These are phyloP conservation scores for Sepiola atlantica DNA, from an alignment of 2,888 invertebrate species.

Conservation along the genomic window DNA sequence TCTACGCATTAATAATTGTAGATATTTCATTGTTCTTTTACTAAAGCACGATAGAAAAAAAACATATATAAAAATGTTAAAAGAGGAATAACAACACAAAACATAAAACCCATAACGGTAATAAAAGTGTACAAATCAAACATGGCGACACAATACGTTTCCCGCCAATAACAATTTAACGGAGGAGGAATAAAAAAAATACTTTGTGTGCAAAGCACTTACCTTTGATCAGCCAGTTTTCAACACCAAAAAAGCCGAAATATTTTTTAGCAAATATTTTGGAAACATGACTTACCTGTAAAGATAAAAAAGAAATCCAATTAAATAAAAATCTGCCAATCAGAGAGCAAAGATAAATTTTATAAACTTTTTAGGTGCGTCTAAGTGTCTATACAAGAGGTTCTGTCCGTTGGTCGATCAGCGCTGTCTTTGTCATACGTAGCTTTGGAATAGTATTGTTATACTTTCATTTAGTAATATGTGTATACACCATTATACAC, in stretches of 20 bases:
- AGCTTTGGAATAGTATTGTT: too few relatives aligned
- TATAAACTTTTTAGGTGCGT: too few relatives aligned
- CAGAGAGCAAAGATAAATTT: too few relatives aligned
- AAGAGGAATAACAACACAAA: not conserved
- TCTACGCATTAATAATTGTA: not conserved
- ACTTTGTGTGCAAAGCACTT: not conserved
- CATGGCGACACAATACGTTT: not conserved
- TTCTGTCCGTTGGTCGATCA: too few relatives aligned
- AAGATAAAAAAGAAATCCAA: not conserved
- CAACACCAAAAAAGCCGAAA: not conserved
- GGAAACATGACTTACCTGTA: not conserved
- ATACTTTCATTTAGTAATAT: too few relatives aligned
- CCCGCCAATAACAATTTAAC: too few relatives aligned
- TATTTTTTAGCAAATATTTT: not conserved
- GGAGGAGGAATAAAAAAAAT: not conserved
- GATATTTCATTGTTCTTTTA: constrained; percentile 7
- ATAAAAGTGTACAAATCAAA: too few relatives aligned
- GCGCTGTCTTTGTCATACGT: too few relatives aligned
- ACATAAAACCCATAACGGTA: not conserved
- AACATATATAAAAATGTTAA: not conserved
- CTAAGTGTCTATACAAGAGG: too few relatives aligned
- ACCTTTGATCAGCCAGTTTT: not conserved
- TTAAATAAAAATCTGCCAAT: not conserved
- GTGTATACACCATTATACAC: too few relatives aligned
- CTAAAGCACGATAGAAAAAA: not conserved